Conservation (phyloP, 2,113 vertebrate genomes). For the Phycodurus eques region DNA sequence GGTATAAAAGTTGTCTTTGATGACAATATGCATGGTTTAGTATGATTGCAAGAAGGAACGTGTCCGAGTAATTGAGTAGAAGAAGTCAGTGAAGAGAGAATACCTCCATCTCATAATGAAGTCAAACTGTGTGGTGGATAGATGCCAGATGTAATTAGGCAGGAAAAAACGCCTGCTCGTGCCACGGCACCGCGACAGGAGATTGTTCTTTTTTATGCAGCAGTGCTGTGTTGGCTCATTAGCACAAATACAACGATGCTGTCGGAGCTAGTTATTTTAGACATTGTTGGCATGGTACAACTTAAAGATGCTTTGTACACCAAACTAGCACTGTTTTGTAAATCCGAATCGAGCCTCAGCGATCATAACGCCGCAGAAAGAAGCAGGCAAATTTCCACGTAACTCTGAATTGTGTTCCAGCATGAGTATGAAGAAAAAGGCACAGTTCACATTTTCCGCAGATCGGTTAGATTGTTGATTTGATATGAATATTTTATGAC, state of each 20-base stretch:
- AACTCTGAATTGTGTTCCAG: neutral
- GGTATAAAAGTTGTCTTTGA: conserved; percentile 45
- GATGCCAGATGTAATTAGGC: conserved; percentile 70
- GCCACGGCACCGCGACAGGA: conserved; percentile 57
- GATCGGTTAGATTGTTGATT: neutral
- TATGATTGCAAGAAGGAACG: conserved; percentile 58
- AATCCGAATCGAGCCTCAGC: conserved; percentile 1
- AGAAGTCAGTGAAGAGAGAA: conserved; percentile 68
- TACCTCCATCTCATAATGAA: conserved; percentile 68
- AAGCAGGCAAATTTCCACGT: neutral
- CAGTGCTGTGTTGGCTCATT: conserved; percentile 58
- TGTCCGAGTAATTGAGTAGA: conserved; percentile 63
- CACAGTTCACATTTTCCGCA: neutral
- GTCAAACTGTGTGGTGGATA: conserved; percentile 65
- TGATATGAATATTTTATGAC: neutral
- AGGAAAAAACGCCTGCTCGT: conserved; percentile 55
- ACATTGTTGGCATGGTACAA: conserved; percentile 21
- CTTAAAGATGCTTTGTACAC: conserved; percentile 14
- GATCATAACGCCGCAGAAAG: neutral
- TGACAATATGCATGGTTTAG: conserved; percentile 57
- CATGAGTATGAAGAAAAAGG: neutral
- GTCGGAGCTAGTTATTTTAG: conserved; percentile 33
- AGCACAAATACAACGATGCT: conserved; percentile 44
- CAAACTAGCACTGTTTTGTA: conserved; percentile 1
- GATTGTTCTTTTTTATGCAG: conserved; percentile 55